Conservation (phyloP, 2,113 vertebrate genomes). For the Nannospalax galili region DNA sequence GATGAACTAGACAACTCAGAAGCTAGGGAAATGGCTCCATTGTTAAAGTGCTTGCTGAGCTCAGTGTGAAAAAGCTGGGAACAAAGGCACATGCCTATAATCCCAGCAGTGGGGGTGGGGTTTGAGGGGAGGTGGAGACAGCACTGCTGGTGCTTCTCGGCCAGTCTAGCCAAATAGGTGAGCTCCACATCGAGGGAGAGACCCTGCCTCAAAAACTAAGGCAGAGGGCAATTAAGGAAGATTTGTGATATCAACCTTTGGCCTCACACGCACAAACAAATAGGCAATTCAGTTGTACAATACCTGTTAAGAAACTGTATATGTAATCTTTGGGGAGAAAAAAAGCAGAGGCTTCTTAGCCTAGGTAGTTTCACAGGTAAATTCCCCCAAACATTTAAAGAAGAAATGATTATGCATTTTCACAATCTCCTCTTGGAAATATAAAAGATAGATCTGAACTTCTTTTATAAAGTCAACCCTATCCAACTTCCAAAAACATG, state of each 20-base stretch:
- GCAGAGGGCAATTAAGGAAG: too few relatives aligned
- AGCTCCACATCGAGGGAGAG: too few relatives aligned
- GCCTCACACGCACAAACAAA: not conserved
- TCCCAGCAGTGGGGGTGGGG: too few relatives aligned
- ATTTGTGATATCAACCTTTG: too few relatives aligned
- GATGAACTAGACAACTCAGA: not conserved
- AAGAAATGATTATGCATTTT: not conserved
- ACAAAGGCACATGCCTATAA: too few relatives aligned
- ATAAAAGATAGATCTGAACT: not conserved
- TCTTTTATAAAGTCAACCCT: not conserved
- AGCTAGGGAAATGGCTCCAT: too few relatives aligned
- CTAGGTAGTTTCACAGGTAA: not conserved
- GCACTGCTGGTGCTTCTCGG: too few relatives aligned
- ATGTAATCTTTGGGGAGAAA: not conserved
- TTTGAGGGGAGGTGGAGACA: too few relatives aligned
- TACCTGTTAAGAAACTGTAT: not conserved
- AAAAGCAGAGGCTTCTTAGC: not conserved
- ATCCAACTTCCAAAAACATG: conserved; percentile 18
- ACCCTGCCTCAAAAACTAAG: too few relatives aligned
- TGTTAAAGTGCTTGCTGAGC: too few relatives aligned
- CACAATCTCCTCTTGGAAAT: not conserved
- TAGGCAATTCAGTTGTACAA: not conserved
- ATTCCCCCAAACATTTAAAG: not conserved
- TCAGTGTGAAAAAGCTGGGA: not conserved
- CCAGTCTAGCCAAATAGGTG: too few relatives aligned